phyloP scores from a whole-genome alignment of 2,113 vertebrate genomes.

The Abramis brama region DNA sequence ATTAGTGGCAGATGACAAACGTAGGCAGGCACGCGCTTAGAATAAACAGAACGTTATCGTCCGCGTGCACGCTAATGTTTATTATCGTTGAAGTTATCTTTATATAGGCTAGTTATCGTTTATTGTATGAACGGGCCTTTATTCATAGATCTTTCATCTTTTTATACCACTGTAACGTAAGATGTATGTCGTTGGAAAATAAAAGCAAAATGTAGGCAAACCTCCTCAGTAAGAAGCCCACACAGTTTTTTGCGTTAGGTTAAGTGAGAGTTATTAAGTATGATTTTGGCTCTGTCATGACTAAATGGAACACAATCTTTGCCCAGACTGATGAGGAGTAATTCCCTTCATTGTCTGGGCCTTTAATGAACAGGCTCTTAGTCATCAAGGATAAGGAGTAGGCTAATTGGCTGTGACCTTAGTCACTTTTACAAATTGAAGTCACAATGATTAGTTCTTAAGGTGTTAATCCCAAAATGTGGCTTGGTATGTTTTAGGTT shows the following conservation, averaged over 20 bases:
- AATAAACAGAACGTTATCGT: too few relatives aligned
- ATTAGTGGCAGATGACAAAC: too few relatives aligned
- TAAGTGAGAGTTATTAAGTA: neutral
- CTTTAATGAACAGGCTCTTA: neutral
- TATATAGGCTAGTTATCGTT: too few relatives aligned
- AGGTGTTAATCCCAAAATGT: neutral
- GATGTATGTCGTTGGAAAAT: neutral
- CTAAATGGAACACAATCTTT: neutral
- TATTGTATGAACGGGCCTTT: too few relatives aligned
- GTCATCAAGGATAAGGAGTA: neutral
- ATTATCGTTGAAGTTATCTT: too few relatives aligned
- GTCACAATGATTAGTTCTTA: neutral
- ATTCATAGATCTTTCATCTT: neutral
- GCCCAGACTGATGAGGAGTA: neutral
- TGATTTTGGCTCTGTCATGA: neutral
- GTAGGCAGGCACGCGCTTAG: too few relatives aligned
- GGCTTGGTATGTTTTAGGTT: conserved; percentile 4
- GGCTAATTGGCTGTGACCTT: conserved; percentile 22
- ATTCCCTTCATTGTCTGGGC: conserved; percentile 53
- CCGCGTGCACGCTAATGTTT: too few relatives aligned
- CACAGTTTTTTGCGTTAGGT: neutral
- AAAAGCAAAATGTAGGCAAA: neutral
- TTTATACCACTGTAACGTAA: neutral
- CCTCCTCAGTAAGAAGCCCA: neutral
- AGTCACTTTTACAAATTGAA: conserved; percentile 38